Evolutionary conservation across 2,797 vertebrate species (phyloP).

Genomic region (Urocyon cinereoargenteus): DNA sequence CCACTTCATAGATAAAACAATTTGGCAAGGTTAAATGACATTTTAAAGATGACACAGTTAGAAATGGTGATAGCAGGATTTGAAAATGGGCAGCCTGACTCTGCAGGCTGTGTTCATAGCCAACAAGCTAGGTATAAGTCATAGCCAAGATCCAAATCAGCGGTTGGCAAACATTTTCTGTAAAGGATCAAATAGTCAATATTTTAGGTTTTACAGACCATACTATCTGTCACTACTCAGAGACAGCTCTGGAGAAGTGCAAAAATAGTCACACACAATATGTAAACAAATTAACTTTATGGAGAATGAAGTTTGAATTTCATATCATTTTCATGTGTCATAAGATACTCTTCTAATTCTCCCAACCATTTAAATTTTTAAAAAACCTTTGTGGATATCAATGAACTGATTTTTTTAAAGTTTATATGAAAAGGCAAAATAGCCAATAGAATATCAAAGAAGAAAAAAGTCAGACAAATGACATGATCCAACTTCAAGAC

Average conservation of each 20-base stretch:
- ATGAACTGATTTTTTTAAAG: constrained; percentile 28
- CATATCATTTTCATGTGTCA: background rate
- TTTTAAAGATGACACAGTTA: background rate
- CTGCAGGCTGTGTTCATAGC: background rate
- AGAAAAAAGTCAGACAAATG: background rate
- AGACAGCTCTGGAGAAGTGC: background rate
- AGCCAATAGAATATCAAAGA: background rate
- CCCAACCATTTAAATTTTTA: background rate
- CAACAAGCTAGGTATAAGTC: background rate
- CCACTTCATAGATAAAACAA: background rate
- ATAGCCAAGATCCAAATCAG: background rate
- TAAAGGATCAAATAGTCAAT: background rate
- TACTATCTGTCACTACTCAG: background rate
- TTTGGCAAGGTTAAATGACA: background rate
- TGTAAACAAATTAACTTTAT: background rate
- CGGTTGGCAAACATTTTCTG: background rate
- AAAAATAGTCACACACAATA: background rate
- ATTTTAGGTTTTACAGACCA: background rate
- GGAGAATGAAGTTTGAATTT: background rate
- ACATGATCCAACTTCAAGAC: background rate
- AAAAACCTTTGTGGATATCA: background rate
- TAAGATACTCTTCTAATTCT: background rate
- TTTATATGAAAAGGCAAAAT: background rate
- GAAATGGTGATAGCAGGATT: background rate
- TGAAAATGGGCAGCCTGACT: background rate